Conservation (phyloP, 2,113 vertebrate genomes). For the Tachysurus vachellii region DNA sequence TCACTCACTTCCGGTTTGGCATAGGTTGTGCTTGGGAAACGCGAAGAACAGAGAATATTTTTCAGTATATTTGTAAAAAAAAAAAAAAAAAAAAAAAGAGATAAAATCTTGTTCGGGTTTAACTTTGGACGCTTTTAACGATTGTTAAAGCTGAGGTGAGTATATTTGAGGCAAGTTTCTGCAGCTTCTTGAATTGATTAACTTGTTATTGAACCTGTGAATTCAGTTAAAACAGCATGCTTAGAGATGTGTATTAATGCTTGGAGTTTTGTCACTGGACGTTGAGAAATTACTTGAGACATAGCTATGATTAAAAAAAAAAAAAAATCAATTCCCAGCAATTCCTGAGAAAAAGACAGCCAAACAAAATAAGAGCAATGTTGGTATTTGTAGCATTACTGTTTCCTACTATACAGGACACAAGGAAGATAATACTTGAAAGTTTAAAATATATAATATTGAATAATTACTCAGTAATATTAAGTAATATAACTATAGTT, state of each 20-base stretch:
- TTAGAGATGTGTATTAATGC: too few species aligned
- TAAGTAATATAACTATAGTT: too few species aligned
- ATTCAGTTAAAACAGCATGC: too few species aligned
- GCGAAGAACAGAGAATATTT: neutral
- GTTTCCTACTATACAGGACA: neutral
- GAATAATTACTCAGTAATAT: too few species aligned
- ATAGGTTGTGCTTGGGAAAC: slow-evolving; percentile 39
- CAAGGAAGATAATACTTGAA: neutral
- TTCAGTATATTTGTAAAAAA: neutral
- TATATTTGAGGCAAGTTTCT: neutral
- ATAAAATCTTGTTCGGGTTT: neutral
- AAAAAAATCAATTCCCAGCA: too few species aligned
- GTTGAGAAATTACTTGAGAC: too few species aligned
- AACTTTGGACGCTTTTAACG: neutral
- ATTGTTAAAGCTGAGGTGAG: neutral
- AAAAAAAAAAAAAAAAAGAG: neutral
- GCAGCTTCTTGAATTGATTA: neutral
- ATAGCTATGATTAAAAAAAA: too few species aligned
- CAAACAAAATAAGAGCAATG: too few species aligned
- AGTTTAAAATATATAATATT: neutral
- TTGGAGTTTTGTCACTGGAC: too few species aligned
- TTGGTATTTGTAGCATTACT: too few species aligned
- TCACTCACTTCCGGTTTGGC: slow-evolving; percentile 41
- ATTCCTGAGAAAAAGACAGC: too few species aligned
- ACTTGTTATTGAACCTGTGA: too few species aligned